Base-by-base conservation (phyloP, 1,140 invertebrate genomes). In the Helicoverpa zea region DNA sequence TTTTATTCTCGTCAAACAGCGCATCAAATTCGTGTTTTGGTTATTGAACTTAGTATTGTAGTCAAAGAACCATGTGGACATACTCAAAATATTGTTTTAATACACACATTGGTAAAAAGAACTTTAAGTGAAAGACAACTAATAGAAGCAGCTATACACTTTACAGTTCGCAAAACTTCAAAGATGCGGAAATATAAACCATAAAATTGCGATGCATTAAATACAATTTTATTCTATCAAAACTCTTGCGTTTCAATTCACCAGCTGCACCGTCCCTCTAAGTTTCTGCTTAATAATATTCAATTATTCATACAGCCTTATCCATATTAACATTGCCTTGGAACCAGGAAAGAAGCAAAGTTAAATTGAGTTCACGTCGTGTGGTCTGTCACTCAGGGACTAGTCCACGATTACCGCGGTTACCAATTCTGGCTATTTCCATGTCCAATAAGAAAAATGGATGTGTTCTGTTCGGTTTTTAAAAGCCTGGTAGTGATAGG, bases 281-380 rank as follows among this genome's bases (percentile, higher is more conserved):
- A 64, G 35, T 64, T 64, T 43, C n/a, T 35, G n/a, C 4, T 7
- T 14, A 14, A 47, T 64, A 35, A 43, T 64, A 43, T 47, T 47
- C 30, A 43, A 64, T 43, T 64, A 64, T 64, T 64, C 64, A 51
- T 13, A 68, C 43, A 68, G 13, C 18, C 51, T 30, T 61, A 51
- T 74, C 79, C 59, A 66, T 54, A 80, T 30, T 80, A 63, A 11
- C 35, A 35, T 72, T 49, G 52, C 30, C 35, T 52, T 3, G 29
- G 58, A 64, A 74, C 23, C 29, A 29, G 23, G 80, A 70, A 83
- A 85, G 84, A 86, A 89, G 83, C 79, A 86, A 91, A 91, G 82
- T 91, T 86, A 89, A 91, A 91, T 91, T 91, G 87, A 88, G 88
- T 90, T 90, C 83, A 80, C 74, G 81, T 83, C 83, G 63, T 88